phyloP scores from a whole-genome alignment of 2,888 invertebrate species.

The Platypus cylindrus region DNA sequence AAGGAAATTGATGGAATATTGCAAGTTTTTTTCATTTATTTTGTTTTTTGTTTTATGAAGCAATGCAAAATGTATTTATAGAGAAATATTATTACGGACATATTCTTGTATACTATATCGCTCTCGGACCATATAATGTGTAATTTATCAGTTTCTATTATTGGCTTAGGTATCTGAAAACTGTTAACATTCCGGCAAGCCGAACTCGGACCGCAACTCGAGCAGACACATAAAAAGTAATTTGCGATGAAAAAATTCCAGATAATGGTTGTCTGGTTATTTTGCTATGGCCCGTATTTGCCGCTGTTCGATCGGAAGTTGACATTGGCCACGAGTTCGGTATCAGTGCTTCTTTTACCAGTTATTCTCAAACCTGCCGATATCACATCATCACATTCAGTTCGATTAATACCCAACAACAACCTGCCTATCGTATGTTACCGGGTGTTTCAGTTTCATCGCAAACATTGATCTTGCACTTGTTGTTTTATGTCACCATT shows the following conservation, averaged over 20 bases:
- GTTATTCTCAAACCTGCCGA: no score
- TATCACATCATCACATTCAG: no score
- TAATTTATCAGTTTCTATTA: constrained; percentile 20
- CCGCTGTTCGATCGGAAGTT: constrained; percentile 17
- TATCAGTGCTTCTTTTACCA: no score
- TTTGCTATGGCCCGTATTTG: constrained; percentile 19
- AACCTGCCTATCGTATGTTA: no score
- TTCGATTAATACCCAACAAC: no score
- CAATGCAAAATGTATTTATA: constrained; percentile 13
- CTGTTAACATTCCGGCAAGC: constrained; percentile 23
- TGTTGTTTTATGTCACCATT: no score
- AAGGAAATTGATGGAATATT: neutral
- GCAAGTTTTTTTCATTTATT: neutral
- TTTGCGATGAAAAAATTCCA: constrained; percentile 27
- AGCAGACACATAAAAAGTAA: constrained; percentile 29
- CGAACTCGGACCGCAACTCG: constrained; percentile 19
- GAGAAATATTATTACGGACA: constrained; percentile 10
- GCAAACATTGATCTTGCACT: no score
- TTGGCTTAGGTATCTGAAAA: constrained; percentile 20
- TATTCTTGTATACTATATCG: constrained; percentile 12
- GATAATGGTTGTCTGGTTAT: constrained; percentile 29
- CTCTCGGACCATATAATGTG: constrained; percentile 14
- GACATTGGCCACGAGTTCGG: constrained; percentile 12
- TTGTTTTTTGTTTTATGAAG: constrained; percentile 10
- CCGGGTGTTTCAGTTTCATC: no score